These are phyloP conservation scores for Eumerus sabulonum DNA, from an alignment of 2,888 invertebrate species.

Conservation along the genomic window DNA sequence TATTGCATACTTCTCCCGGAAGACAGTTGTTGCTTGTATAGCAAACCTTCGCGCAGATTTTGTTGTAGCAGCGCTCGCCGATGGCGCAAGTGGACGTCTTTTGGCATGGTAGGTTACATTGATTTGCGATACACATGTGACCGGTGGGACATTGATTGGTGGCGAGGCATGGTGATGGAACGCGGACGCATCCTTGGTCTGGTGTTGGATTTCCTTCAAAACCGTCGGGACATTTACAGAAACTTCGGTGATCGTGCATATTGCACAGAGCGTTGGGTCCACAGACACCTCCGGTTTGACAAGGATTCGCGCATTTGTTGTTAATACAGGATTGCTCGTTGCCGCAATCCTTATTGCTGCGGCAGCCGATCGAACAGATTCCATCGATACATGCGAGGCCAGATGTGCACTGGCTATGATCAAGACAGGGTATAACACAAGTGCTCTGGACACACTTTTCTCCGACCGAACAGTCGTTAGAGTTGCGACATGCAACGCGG, in stretches of 20 bases:
- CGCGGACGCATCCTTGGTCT: conserved; percentile 92
- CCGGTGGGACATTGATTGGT: conserved; percentile 87
- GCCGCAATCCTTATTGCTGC: conserved; percentile 89
- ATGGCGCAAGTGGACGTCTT: conserved; percentile 87
- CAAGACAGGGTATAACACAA: conserved; percentile 88
- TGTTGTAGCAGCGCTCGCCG: conserved; percentile 90
- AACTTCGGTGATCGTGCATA: conserved; percentile 86
- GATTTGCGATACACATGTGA: conserved; percentile 87
- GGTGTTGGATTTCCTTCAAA: conserved; percentile 93
- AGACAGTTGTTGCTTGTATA: conserved; percentile 94
- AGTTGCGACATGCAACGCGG: conserved; percentile 87
- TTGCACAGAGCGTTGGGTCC: conserved; percentile 92
- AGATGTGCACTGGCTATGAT: conserved; percentile 88
- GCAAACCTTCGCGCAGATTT: conserved; percentile 90
- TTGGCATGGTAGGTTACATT: conserved; percentile 89
- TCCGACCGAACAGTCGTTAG: conserved; percentile 88
- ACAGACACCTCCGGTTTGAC: conserved; percentile 86
- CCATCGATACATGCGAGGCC: conserved; percentile 90
- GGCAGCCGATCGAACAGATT: conserved; percentile 90
- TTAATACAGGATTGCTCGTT: conserved; percentile 89
- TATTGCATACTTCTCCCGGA: conserved; percentile 92
- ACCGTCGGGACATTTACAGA: conserved; percentile 90
- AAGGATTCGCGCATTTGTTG: conserved; percentile 91
- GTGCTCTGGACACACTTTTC: conserved; percentile 89
- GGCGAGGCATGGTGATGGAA: conserved; percentile 85